Conservation (phyloP, 2,797 vertebrate genomes). For the Loris lydekkerianus region DNA sequence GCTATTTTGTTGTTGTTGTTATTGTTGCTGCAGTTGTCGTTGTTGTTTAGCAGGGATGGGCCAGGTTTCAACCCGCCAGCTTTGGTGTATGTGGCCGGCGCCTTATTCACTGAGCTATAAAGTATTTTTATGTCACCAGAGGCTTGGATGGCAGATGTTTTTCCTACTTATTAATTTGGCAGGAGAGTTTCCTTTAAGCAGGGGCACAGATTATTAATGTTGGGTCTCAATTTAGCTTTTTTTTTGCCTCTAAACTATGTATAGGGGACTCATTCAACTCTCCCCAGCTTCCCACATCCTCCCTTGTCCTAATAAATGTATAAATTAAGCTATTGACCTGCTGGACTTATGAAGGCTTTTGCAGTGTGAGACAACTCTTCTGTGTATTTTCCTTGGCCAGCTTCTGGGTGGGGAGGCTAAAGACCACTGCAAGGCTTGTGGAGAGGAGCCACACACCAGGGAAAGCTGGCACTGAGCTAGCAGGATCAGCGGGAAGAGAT, state of each 20-base stretch:
- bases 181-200: background rate
- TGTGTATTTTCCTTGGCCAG: background rate
- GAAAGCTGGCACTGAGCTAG: background rate
- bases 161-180: background rate
- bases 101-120: background rate
- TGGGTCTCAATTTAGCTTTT: background rate
- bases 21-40: no score
- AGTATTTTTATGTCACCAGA: constrained; percentile 29
- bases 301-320: background rate
- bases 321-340: background rate
- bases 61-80: no score
- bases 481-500: background rate
- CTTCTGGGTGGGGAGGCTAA: background rate
- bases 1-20: no score
- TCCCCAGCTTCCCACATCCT: background rate
- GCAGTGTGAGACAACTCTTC: background rate
- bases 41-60: no score
- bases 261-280: background rate
- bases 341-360: background rate
- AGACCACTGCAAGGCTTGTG: background rate
- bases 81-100: no score
- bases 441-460: background rate
- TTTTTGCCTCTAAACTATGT: background rate
- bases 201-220: constrained; percentile 11
- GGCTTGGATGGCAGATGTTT: background rate